These are phyloP conservation scores for Halocynthia aurantium DNA, from an alignment of 23 tunicate species.

Conservation along the genomic window DNA sequence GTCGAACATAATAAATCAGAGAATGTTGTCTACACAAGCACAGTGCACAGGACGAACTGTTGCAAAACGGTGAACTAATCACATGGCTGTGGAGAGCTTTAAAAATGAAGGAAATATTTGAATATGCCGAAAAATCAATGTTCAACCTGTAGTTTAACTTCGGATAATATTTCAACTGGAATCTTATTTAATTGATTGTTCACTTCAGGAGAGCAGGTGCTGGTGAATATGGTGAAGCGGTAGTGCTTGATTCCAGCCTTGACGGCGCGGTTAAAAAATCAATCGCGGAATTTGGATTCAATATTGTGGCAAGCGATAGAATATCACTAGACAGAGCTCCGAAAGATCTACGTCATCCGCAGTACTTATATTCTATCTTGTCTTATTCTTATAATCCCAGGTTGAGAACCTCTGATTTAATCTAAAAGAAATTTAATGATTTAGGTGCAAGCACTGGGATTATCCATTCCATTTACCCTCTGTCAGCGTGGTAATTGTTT, in stretches of 20 bases:
- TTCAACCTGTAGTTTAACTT: not conserved
- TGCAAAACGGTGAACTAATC: too few relatives aligned
- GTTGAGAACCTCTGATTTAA: not conserved
- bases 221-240: constrained; percentile 94
- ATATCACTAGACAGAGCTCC: constrained; percentile 95
- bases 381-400: not conserved
- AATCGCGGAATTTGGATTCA: constrained; percentile 92
- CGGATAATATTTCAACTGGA: not conserved
- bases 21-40: too few relatives aligned
- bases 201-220: constrained; percentile 80
- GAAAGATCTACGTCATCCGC: constrained; percentile 76
- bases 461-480: constrained; percentile 73
- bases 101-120: not conserved
- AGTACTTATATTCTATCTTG: constrained; percentile 23
- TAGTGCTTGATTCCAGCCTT: constrained; percentile 52
- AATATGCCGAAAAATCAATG: not conserved
- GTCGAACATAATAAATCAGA: too few relatives aligned
- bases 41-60: too few relatives aligned
- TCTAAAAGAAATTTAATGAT: not conserved
- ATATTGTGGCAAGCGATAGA: constrained; percentile 82
- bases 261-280: constrained; percentile 46
- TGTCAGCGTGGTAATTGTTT: constrained; percentile 81
- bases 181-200: not conserved
- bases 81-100: not conserved
- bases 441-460: constrained; percentile 88